phyloP scores from a whole-genome alignment of 2,797 vertebrate species.

The Cynodonichthys magdalenae region DNA sequence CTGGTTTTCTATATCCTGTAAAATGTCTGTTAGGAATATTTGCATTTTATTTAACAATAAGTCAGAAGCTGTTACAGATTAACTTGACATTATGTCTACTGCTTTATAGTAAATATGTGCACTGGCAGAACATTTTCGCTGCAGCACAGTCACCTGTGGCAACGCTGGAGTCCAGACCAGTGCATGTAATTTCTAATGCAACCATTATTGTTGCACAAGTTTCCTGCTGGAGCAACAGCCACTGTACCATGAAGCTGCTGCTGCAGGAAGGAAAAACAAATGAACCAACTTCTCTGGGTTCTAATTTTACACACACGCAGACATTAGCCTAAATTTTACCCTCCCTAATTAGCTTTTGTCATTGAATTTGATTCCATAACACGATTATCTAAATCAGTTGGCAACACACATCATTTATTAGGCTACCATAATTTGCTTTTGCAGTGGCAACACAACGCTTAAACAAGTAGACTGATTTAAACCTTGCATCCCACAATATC shows the following conservation, averaged over 20 bases:
- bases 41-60: background rate
- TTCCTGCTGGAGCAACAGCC: conserved; percentile 1
- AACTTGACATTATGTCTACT: background rate
- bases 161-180: conserved; percentile 4
- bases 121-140: background rate
- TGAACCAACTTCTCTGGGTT: conserved; percentile 13
- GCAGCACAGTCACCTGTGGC: conserved; percentile 1
- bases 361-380: conserved; percentile 3
- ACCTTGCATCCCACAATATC: background rate
- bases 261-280: conserved; percentile 27
- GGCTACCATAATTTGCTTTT: conserved; percentile 8
- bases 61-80: conserved; percentile 1
- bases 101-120: background rate
- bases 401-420: conserved; percentile 5
- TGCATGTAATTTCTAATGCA: conserved; percentile 2
- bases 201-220: conserved; percentile 7
- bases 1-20: too few relatives aligned
- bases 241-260: background rate
- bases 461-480: conserved; percentile 1
- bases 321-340: conserved; percentile 15
- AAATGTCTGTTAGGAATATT: too few relatives aligned
- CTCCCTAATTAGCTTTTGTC: conserved; percentile 5
- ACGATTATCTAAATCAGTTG: background rate
- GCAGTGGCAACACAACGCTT: too few relatives aligned
- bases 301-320: conserved; percentile 6